Base-by-base conservation (phyloP, 2,888 invertebrate genomes). In the Aspidiotus destructor region DNA sequence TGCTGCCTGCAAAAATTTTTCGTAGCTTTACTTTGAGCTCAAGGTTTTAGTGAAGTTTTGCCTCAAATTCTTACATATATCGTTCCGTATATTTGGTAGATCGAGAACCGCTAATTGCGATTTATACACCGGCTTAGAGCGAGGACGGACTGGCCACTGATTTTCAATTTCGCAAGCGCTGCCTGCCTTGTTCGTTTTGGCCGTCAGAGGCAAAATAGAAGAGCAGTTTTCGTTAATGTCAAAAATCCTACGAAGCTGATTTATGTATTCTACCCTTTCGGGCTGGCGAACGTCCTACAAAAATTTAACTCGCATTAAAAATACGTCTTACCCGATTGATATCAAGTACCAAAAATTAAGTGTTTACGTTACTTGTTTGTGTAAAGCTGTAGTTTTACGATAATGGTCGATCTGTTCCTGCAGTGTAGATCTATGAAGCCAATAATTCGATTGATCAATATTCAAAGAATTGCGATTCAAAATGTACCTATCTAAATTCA, bases 21-120 rank as follows among this genome's bases (percentile, higher is more conserved):
- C 6, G 63, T n/a, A 10, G 40, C 53, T 6, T 48, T 17, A 15
- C 7, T 55, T 55, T 2, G 2, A 7, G n/a, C 7, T 55, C 7
- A 5, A 16, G 10, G n/a, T 55, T 9, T 55, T 7, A 7, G 10
- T 15, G 3, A 55, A 11, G 13, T 52, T 8, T 17, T 16, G 7
- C 5, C 6, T 7, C 17, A 42, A 13, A 61, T 61, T 61, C 41
- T 67, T 6, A 67, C 67, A 48, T 44, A 52, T 67, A 40, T 60
- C 52, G 48, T 48, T 44, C 13, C 48, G 44, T 10, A 67, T 67
- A 10, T 40, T 41, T 15, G 67, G 67, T 40, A 67, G 44, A 67
- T 67, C 67, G 11, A 67, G 48, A 40, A 58, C 67, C 9, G 67
- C 67, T 40, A 60, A 15, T 60, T 58, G 67, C n/a, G 67, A 60